Base-by-base conservation (phyloP, 2,113 vertebrate species). In the Oryzias woworae region DNA sequence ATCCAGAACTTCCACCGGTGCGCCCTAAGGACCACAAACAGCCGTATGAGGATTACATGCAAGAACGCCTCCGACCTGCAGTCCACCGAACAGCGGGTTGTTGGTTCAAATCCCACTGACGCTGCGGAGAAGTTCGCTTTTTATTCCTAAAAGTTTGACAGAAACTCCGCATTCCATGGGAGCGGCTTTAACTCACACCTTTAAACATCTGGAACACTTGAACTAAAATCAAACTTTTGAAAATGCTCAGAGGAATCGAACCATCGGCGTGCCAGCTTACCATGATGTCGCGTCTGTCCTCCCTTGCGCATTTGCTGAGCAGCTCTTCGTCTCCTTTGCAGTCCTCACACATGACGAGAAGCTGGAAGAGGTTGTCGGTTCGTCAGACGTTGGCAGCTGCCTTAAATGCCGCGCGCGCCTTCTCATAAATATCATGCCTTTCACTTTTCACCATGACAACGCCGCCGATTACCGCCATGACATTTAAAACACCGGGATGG, bases 1-100 rank as follows among this genome's bases (percentile, higher is more conserved):
- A 89, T 94, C 92, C 77, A 91, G 81, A 1, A 91, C 90, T 12
- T 91, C 93, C 73, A 92, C 91, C 15, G 93, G 89, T 84, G 92
- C 92, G 63, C 91, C 92, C 93, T 96, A 91, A 10, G 18, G 61
- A 62, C 45, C 55, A 4, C 61, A 76, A 26, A 67, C 57, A 16
- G 67, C 62, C 52, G 71, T 76, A 69, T 81, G 53, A 31, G 14
- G 41, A n/a, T n/a, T 36, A 56, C 68, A 22, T 76, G 17, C 54
- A 53, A 36, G 44, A 36, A 42, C 66, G 47, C 49, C 2, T 10
- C 12, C 31, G 22, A 58, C 3, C 24, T 44, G 1, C 22, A 24
- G 43, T 4, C 5, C 63, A 45, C 20, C 31, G 41, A 41, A 22
- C 10, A 4, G 24, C 36, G 14, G 3, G 55, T 17, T 53, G 51